Evolutionary conservation across 1,140 invertebrate species (phyloP), one percentile per base, ranked within the genome.

Genomic region (Formica selysi): DNA sequence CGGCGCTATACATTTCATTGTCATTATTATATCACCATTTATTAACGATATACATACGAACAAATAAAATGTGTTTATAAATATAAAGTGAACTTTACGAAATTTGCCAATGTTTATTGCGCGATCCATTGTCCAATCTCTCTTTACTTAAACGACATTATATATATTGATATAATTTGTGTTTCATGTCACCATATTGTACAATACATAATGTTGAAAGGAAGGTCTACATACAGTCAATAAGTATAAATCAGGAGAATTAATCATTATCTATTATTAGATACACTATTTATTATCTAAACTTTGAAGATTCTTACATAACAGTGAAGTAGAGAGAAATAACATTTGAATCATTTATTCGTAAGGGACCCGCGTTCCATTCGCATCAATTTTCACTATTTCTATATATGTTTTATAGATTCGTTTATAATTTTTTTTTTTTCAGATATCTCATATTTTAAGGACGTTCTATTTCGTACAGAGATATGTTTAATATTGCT

Each of bases 51-150:
- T 93, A 94, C 92, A 93, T 94, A 94, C 92, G 91, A 93, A 94
- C 91, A 92, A 94, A 94, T 94, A 94, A 94, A 94, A 94, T 94
- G 94, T 94, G 94, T 94, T 94, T 94, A 94, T 94, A 94, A 94
- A 94, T 94, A 94, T 94, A 92, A 93, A 86, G 74, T 85, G 73
- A 87, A 84, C 86, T 91, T 91, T 86, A 86, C 44, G 81, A 68
- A 84, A 90, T 79, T 81, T 38, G 54, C 78, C 54, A 62, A 87
- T 38, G 61, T 86, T 87, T 76, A 79, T 87, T 89, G 16, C 48
- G 29, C 38, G 13, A 44, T 51, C 62, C 26, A 26, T n/a, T 51
- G 13, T 83, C 32, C 36, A 5, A 59, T 70, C 41, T 87, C 44
- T 19, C 48, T 71, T 29, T 10, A 51, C 32, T 38, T 29, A 11